Percentiles rank a stretch among this genome's conserved stretches.
phyloP scores from a whole-genome alignment of 2,797 vertebrate species.

The Sebastes oblongus region DNA sequence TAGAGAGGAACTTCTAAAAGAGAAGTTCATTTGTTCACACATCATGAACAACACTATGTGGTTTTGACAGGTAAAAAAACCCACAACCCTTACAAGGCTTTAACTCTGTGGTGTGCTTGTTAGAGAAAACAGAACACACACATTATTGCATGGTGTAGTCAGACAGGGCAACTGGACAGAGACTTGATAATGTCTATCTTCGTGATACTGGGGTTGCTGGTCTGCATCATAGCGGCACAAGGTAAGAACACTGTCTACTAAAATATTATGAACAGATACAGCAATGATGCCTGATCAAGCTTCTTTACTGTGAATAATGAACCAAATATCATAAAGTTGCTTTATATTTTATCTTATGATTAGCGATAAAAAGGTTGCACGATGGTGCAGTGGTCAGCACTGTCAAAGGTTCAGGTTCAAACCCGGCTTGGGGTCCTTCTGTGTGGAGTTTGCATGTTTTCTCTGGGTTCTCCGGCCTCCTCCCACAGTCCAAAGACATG shows the following conservation, averaged over 20 bases:
- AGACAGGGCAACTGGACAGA: background rate
- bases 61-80: background rate
- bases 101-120: background rate
- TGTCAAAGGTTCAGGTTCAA: too few relatives aligned
- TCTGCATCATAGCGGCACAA: background rate
- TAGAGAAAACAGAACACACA: too few relatives aligned
- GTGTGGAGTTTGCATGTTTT: too few relatives aligned
- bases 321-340: background rate
- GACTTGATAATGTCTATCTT: background rate
- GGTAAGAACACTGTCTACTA: background rate
- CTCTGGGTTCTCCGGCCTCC: too few relatives aligned
- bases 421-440: too few relatives aligned
- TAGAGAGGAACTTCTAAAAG: background rate
- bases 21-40: rapidly evolving
- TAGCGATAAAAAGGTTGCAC: too few relatives aligned
- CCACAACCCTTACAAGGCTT: rapidly evolving
- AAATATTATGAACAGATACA: background rate
- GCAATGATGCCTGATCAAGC: background rate
- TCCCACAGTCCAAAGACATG: too few relatives aligned
- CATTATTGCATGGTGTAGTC: too few relatives aligned
- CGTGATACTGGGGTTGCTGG: slow-evolving; percentile 9
- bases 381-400: too few relatives aligned
- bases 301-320: background rate
- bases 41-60: background rate
- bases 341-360: background rate